Conservation (phyloP, 1,140 invertebrate species). For the Mycetomoellerius zeteki region DNA sequence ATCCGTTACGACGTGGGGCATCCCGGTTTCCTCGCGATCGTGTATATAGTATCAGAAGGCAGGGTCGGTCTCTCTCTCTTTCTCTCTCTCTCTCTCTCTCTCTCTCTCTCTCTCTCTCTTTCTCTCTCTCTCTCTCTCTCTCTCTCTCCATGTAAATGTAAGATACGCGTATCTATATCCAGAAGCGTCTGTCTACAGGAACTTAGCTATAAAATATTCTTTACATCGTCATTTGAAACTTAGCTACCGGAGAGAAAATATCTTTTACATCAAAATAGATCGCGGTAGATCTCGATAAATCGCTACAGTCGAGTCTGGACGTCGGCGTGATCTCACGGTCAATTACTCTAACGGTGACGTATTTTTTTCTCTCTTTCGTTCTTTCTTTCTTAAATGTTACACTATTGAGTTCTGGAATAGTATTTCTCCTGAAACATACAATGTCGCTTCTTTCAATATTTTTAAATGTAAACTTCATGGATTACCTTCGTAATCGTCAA, state of each 20-base stretch:
- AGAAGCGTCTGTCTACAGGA: neutral
- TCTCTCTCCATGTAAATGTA: neutral
- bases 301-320: neutral
- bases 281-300: neutral
- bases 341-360: neutral
- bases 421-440: too few relatives aligned
- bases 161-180: neutral
- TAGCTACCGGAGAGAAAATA: neutral
- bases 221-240: neutral
- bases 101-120: neutral
- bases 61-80: too few relatives aligned
- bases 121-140: neutral
- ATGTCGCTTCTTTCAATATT: too few relatives aligned
- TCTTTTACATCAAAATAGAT: neutral
- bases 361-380: neutral
- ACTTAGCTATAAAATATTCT: slow-evolving; percentile 1
- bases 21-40: slow-evolving; percentile 11
- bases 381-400: too few relatives aligned
- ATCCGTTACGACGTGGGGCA: slow-evolving; percentile 34
- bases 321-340: neutral
- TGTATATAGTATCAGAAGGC: neutral
- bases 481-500: too few relatives aligned
- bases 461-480: too few relatives aligned
- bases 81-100: neutral
- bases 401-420: too few relatives aligned